Evolutionary conservation across 30 jellyfish, hydroid and myxozoan genomes (phyloP), one percentile per base, ranked within the genome.

Genomic region (Turritopsis dohrnii): DNA sequence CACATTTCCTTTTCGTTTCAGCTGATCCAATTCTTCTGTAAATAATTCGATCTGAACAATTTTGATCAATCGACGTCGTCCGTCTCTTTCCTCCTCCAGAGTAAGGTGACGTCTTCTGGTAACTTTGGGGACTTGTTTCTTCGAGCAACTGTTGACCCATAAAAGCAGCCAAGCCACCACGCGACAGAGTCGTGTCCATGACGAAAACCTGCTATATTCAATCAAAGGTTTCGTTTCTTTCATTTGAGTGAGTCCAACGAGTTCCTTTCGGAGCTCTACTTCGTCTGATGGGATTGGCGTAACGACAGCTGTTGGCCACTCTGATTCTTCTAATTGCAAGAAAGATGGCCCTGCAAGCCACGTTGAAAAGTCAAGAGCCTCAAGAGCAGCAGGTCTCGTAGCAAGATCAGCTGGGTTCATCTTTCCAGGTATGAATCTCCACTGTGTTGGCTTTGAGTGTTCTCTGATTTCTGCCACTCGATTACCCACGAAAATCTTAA

Each of bases 401-500:
- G 60, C 65, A 27, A 26, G 69, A 41, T 81, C 88, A 53, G 88
- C 88, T 7, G 88, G 88, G 23, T 65, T 69, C 3, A 20, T 23
- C 60, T 81, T 60, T 41, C 71, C 71, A 18, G 27, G 54, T 31
- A 54, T 74, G 41, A 31, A 74, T 41, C 65, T 80, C 88, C 88
- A 81, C 24, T 81, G 83, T 65, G 19, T 27, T n/a, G n/a, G 19
- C 13, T 54, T 21, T 60, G 88, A 18, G 23, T 8, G 8, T 81
- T 60, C 84, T 18, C 9, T 28, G 16, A 81, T 81, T 81, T 81
- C 83, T 19, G 82, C 69, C 26, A 81, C 88, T 16, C 84, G 60
- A 52, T 66, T 65, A 4, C 84, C 83, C 1, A 81, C 71, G 23
- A 24, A 81, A 8, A 41, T 16, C 21, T 69, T 81, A 28, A 53